These are phyloP conservation scores for Drosophila kurseongensis DNA, from an alignment of 1,140 invertebrate genomes.

Conservation along the genomic window DNA sequence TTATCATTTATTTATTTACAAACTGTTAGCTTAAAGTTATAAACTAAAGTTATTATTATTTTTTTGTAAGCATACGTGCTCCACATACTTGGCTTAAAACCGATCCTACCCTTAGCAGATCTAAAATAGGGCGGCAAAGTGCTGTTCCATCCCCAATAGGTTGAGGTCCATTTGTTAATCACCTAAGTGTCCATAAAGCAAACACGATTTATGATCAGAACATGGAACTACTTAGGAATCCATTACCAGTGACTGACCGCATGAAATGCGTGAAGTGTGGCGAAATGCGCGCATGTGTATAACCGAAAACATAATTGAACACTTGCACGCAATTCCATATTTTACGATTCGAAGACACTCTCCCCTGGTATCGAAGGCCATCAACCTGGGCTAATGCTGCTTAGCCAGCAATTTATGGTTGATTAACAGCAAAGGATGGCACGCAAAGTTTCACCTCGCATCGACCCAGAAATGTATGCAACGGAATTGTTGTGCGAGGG, in stretches of 20 bases:
- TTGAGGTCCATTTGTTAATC: slow-evolving; percentile 41
- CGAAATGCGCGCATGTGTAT: slow-evolving; percentile 42
- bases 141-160: not conserved
- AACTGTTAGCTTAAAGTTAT: no score
- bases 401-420: slow-evolving; percentile 59
- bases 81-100: not conserved
- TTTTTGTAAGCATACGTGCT: not conserved
- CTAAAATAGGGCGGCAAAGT: not conserved
- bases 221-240: slow-evolving; percentile 69
- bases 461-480: slow-evolving; percentile 45
- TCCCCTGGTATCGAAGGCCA: slow-evolving; percentile 12
- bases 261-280: slow-evolving; percentile 71
- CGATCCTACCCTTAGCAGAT: not conserved
- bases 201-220: slow-evolving; percentile 34
- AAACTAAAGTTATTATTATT: no score
- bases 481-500: not conserved
- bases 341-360: slow-evolving; percentile 66
- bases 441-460: slow-evolving; percentile 50
- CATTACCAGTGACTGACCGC: slow-evolving; percentile 61
- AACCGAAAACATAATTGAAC: slow-evolving; percentile 59
- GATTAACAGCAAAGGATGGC: slow-evolving; percentile 69
- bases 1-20: no score
- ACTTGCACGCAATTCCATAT: slow-evolving; percentile 77
- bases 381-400: slow-evolving; percentile 46
- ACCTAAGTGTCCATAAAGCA: slow-evolving; percentile 23